Conservation (phyloP, 1,140 invertebrate genomes). For the Euura saliciscinereae region DNA sequence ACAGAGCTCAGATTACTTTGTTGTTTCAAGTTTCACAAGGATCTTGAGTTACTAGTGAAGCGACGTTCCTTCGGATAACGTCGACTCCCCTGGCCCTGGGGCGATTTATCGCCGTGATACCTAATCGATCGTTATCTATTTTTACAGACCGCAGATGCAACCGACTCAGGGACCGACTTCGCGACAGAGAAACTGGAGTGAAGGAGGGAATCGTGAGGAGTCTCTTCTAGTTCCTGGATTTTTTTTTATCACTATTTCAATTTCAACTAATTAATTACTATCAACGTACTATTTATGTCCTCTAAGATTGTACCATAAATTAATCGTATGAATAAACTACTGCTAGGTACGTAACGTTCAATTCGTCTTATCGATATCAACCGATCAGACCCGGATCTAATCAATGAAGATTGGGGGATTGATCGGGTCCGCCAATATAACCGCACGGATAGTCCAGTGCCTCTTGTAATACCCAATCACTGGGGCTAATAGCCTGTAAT, state of each 20-base stretch:
- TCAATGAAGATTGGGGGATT: constrained; percentile 4
- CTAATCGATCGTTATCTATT: no score
- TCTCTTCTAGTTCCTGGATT: background rate
- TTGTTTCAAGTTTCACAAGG: constrained; percentile 4
- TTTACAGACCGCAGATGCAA: background rate
- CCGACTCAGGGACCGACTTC: background rate
- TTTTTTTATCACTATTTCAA: background rate
- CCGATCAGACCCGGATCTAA: no score
- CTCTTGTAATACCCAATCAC: constrained; percentile 7
- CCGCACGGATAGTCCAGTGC: background rate
- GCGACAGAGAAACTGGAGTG: background rate
- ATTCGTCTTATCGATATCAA: no score
- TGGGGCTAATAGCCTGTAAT: constrained; percentile 1
- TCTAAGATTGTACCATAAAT: no score
- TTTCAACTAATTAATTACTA: background rate
- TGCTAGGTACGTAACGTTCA: no score
- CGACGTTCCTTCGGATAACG: no score
- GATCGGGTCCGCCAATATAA: background rate
- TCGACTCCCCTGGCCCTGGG: no score
- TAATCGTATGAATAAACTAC: no score
- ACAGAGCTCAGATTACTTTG: constrained; percentile 7
- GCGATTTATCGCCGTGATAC: no score
- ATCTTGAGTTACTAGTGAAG: background rate
- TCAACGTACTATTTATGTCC: no score
- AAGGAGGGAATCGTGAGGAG: background rate